Base-by-base conservation (phyloP, 2,888 invertebrate genomes). In the Andrena bucephala region DNA sequence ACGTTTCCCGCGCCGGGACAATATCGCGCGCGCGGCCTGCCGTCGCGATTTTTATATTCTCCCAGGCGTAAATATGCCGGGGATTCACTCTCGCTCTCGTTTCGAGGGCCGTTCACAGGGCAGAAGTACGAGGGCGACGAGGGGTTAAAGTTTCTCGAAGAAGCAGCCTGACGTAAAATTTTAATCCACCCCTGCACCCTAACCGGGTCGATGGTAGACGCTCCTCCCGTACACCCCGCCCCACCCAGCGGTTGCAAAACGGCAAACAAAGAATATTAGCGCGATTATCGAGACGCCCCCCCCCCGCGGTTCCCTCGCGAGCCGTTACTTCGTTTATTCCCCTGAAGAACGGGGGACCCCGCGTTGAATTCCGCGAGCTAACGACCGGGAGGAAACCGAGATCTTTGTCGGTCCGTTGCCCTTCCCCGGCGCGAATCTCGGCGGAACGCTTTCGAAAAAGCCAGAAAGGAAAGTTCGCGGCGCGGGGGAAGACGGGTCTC, bases 251-350 rank as follows among this genome's bases (percentile, higher is more conserved):
- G 77, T 89, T 81, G 80, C 83, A 69, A 85, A 89, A 84, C 72
- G 85, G 84, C 74, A 85, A 88, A 89, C 88, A 89, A 89, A 83
- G 87, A 83, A 89, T 89, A 88, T 88, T 89, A 84, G 85, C 87
- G 50, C 75, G 83, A 88, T 87, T 87, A 88, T 75, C 67, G 78
- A 24, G 52, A 68, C 42, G 16, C 66, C 27, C 48, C 66, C 27
- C 48, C 57, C 57, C 63, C 66, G 76, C 57, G 67, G 87, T 66
- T 72, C 72, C 31, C 63, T 50, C 24, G 75, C 66, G 31, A 29
- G 24, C 52, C 60, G 75, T 78, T 82, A 65, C 69, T 84, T 83
- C 85, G 81, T 80, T 81, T 54, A 62, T 66, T 72, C 75, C 10
- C 42, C 8, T 20, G 27, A 59, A 13, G 29, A 65, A 68, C 27